Evolutionary conservation across 2,888 invertebrate species (phyloP).

Genomic region (Drosophila vallismaia): DNA sequence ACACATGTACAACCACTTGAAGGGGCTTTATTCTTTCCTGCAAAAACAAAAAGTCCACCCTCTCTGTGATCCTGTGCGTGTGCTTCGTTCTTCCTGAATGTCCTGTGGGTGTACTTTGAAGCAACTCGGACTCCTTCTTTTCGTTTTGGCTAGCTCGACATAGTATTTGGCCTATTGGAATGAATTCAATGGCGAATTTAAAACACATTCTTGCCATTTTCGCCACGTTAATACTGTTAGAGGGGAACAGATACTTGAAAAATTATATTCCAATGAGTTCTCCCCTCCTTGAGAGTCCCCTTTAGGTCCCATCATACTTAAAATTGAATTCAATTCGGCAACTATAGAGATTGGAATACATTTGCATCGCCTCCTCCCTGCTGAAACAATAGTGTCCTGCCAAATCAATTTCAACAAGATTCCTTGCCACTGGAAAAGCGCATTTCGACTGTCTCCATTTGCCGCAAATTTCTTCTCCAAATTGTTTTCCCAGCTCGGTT

Average conservation of each 20-base stretch:
- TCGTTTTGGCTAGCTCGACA: slow-evolving; percentile 41
- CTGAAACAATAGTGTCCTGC: slow-evolving; percentile 9
- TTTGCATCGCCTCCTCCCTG: slow-evolving; percentile 4
- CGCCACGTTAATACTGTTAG: neutral
- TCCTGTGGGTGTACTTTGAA: slow-evolving; percentile 31
- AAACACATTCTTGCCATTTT: slow-evolving; percentile 11
- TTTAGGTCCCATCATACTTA: neutral
- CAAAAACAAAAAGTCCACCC: slow-evolving; percentile 71
- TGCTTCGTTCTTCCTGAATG: slow-evolving; percentile 48
- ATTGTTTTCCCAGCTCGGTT: slow-evolving; percentile 37
- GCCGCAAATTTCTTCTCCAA: slow-evolving; percentile 45
- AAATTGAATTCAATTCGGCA: slow-evolving; percentile 2
- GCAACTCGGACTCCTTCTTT: slow-evolving; percentile 19
- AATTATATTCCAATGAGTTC: neutral
- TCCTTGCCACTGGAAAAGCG: slow-evolving; percentile 33
- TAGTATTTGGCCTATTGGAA: slow-evolving; percentile 37
- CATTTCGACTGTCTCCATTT: slow-evolving; percentile 48
- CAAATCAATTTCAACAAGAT: slow-evolving; percentile 30
- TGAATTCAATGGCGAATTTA: neutral
- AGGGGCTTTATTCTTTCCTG: slow-evolving; percentile 70
- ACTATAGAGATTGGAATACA: neutral
- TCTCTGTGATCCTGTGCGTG: slow-evolving; percentile 59
- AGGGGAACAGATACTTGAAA: neutral
- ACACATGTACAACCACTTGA: slow-evolving; percentile 64
- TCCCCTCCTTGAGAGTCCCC: neutral